Evolutionary conservation across 2,797 vertebrate genomes (phyloP), one percentile per base, ranked within the genome.

Genomic region (Myotis daubentonii): DNA sequence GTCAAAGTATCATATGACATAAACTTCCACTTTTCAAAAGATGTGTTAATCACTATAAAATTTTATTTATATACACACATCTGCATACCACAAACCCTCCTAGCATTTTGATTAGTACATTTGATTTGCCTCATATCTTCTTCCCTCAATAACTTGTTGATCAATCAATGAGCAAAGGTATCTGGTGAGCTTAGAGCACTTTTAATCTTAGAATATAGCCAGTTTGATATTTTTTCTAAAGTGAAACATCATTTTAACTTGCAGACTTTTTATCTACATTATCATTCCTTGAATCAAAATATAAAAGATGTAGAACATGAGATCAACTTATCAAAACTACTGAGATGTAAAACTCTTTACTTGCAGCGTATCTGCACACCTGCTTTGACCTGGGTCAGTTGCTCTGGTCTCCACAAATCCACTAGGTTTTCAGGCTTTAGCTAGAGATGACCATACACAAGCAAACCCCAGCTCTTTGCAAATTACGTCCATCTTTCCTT

Each of bases 171-270:
- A 90, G 55, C 44, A 90, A 13, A 78, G 28, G 23, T n/a, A 65
- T 28, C n/a, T 68, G 25, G 53, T 80, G 33, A 41, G 38, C 22
- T 79, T 20, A 41, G 33, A 53, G 5, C 16, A 76, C 17, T 71
- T 71, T 80, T 19, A 38, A 86, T 70, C 60, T 89, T 71, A 10
- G 12, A 28, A 76, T 15, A 85, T 4, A 44, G 60, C 12, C 44
- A 86, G 30, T 62, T 28, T 62, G 30, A 81, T 60, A 60, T 76
- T 94, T 92, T 89, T 89, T 80, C 30, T 38, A 13, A 74, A 86
- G 8, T n/a, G n/a, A 92, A 85, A 38, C 19, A 33, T 44, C 5
- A 1, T 33, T 79, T 72, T 55, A 30, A 6, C 17, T 93, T 65
- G n/a, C 23, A 79, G 17, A 75, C 2, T 12, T 84, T 55, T 68